Conservation (phyloP, 2,113 vertebrate genomes). For the Mormoops blainvillei region DNA sequence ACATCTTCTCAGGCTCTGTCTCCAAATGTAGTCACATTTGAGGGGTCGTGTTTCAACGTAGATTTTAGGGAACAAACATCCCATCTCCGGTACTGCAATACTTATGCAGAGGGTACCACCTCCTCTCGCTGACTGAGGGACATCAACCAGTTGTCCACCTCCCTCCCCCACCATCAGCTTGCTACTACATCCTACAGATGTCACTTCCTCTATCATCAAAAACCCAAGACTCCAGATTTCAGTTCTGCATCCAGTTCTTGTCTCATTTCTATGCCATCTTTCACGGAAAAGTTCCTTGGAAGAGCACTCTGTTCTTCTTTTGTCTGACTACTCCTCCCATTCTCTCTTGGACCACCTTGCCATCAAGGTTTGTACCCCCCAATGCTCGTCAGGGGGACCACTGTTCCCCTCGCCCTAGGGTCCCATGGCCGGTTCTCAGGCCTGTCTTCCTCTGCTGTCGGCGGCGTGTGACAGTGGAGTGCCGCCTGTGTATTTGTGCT, state of each 20-base stretch:
- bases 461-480: too few species aligned
- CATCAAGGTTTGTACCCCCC: not conserved
- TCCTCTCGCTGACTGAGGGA: not conserved
- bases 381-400: not conserved
- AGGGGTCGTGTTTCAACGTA: not conserved
- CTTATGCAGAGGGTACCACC: fast-evolving
- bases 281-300: not conserved
- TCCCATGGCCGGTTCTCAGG: not conserved
- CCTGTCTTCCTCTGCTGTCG: not conserved
- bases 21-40: not conserved
- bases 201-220: not conserved
- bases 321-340: too few species aligned
- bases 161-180: not conserved
- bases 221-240: not conserved
- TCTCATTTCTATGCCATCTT: not conserved
- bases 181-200: not conserved
- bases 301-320: not conserved
- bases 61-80: not conserved
- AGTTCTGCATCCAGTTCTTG: not conserved
- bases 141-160: not conserved
- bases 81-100: fast-evolving
- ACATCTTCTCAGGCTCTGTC: not conserved
- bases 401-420: fast-evolving
- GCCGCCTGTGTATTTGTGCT: not conserved
- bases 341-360: not conserved